Percentiles rank a stretch among this genome's conserved stretches.
These are phyloP conservation scores for Procavia capensis DNA, from an alignment of 2,113 vertebrate genomes.

Conservation along the genomic window DNA sequence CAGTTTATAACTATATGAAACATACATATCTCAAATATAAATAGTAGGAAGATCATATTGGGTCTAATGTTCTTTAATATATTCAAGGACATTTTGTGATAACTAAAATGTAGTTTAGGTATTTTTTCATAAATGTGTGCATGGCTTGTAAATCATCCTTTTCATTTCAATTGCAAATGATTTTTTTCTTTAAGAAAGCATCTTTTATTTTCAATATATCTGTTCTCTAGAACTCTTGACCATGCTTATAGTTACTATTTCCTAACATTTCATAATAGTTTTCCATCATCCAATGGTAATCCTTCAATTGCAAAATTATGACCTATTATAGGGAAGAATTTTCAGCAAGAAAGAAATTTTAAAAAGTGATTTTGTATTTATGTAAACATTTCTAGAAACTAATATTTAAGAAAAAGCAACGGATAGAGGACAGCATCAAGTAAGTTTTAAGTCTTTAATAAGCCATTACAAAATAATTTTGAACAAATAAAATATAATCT, in stretches of 20 bases:
- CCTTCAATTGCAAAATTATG: background rate
- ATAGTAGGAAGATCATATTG: background rate
- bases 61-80: background rate
- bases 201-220: background rate
- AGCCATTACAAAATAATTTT: background rate
- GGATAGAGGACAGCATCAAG: background rate
- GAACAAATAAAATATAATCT: background rate
- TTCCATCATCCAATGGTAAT: background rate
- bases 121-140: background rate
- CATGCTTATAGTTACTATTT: background rate
- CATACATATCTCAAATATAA: background rate
- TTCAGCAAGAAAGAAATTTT: background rate
- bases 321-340: background rate
- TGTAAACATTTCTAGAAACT: background rate
- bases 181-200: background rate
- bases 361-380: background rate
- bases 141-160: background rate
- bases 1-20: too few relatives aligned
- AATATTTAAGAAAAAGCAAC: background rate
- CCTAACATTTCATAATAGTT: background rate
- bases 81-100: background rate
- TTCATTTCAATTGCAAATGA: constrained; percentile 22
- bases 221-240: background rate
- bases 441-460: background rate
- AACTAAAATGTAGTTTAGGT: background rate